Evolutionary conservation across 92 coral and sea anemone species (phyloP).

Genomic region (Siderastrea siderea): DNA sequence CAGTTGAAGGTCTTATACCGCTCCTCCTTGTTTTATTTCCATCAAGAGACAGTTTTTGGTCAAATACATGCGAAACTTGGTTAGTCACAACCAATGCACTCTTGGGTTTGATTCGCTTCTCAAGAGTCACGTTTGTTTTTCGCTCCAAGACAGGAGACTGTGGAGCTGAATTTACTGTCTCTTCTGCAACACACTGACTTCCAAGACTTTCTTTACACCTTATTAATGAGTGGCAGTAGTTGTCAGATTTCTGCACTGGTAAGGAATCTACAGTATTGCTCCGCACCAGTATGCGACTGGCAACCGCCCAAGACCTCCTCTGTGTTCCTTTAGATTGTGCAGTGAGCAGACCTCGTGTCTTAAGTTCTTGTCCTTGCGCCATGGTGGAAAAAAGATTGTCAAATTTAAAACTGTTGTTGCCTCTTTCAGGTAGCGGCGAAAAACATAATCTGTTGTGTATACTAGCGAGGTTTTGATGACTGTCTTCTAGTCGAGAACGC

Average conservation of each 20-base stretch:
- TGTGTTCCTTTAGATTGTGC: background rate
- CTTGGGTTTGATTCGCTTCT: slow-evolving; percentile 1
- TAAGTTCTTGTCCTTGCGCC: background rate
- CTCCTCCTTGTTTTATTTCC: background rate
- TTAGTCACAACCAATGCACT: background rate
- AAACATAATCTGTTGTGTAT: background rate
- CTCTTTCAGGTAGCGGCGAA: background rate
- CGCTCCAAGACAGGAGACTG: background rate
- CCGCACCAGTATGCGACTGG: slow-evolving; percentile 4
- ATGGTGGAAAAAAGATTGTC: background rate
- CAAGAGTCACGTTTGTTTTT: background rate
- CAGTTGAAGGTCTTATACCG: slow-evolving; percentile 7
- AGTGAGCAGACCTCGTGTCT: background rate
- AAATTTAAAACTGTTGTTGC: background rate
- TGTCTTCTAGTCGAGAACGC: background rate
- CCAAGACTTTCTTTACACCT: background rate
- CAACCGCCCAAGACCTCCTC: slow-evolving; percentile 15
- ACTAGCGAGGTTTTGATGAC: background rate
- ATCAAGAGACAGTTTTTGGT: background rate
- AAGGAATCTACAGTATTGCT: slow-evolving; percentile 26
- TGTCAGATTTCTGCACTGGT: background rate
- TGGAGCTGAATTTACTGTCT: background rate
- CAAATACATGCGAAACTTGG: background rate
- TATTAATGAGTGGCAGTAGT: background rate
- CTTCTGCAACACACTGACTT: background rate